phyloP scores from a whole-genome alignment of 2,113 vertebrate species.

The Sorex araneus region DNA sequence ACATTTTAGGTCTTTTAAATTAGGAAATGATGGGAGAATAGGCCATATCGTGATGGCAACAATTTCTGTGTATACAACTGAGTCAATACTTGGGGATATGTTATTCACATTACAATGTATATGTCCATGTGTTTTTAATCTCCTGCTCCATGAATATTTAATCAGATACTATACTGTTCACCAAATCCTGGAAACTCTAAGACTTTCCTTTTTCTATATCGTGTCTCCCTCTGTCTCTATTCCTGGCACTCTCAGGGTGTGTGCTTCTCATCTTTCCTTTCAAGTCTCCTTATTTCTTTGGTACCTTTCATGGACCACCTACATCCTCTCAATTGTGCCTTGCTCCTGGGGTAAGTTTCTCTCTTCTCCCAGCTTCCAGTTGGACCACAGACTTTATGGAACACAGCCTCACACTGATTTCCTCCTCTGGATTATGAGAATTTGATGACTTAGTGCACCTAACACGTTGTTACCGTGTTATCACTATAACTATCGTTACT shows the following conservation, averaged over 20 bases:
- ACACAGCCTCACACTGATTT: no score
- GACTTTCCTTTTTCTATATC: neutral
- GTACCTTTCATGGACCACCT: neutral
- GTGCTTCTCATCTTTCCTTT: neutral
- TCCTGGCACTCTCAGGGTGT: neutral
- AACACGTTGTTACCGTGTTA: no score
- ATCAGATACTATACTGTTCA: conserved; percentile 13
- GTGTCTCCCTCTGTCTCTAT: neutral
- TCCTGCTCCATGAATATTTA: neutral
- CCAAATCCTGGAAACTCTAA: neutral
- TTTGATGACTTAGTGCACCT: no score
- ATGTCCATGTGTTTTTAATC: neutral
- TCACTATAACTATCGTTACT: neutral
- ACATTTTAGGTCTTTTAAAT: conserved; percentile 14
- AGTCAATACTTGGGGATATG: neutral
- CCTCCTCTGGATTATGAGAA: no score
- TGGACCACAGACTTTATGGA: neutral
- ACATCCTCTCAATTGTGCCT: neutral
- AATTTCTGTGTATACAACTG: neutral
- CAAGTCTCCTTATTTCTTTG: neutral
- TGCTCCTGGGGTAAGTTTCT: neutral
- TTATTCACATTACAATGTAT: neutral
- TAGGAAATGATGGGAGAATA: neutral
- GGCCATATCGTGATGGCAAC: neutral
- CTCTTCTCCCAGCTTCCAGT: neutral